Evolutionary conservation across 2,888 invertebrate genomes (phyloP), one percentile per base, ranked within the genome.

Genomic region (Halocaridina rubra): DNA sequence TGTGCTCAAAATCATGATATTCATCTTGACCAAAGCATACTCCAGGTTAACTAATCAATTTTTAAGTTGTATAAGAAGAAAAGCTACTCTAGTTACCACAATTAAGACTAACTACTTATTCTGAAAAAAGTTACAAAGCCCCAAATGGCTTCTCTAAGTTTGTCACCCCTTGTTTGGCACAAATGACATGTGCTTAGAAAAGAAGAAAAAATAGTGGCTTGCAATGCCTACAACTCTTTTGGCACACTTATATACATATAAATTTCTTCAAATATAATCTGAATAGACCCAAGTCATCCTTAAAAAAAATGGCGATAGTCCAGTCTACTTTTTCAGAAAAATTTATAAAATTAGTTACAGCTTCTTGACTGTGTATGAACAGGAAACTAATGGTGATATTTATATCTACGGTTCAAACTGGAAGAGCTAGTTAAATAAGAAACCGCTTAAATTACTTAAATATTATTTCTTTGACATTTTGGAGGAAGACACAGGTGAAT

Each of bases 401-500:
- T 72, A 10, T 71, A 13, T 29, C 32, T 32, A 7, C 8, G n/a
- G 13, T 7, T 46, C 46, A 19, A 32, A 46, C 39, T 24, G 24
- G 24, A 74, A 30, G 32, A 74, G 8, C 32, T 46, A 39, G 16
- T 67, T 27, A 67, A 67, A 24, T 67, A 24, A 53, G 53, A 16
- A 53, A 67, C 24, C 46, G 39, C 46, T 39, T 33, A 39, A 39
- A 53, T 4, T 76, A 81, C 75, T 81, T 64, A 76, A 67, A 19
- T 61, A 67, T 53, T 61, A 72, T 75, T 78, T 57, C 77, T 84
- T 78, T 84, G 82, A 78, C 78, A 84, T 84, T 78, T 30, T 72
- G 19, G 78, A 84, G 82, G 82, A 84, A 84, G 82, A 84, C 82
- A 78, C 39, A 72, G 82, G 77, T 84, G 46, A 46, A 84, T n/a